Percentiles rank a stretch among this genome's conserved stretches.
phyloP scores from a whole-genome alignment of 2,888 invertebrate species.

The Itoplectis maculator region DNA sequence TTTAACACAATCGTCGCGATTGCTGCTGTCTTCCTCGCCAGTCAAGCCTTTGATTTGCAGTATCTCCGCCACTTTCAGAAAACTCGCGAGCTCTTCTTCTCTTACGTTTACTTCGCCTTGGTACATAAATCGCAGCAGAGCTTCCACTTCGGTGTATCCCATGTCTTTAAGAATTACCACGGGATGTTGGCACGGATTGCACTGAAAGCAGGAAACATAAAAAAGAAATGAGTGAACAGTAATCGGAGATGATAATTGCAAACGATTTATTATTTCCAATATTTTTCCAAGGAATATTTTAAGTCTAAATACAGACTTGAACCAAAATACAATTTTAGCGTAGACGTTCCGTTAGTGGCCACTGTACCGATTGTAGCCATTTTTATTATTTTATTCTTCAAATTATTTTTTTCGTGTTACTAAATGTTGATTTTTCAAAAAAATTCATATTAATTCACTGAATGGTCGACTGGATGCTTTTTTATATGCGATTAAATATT shows the following conservation, averaged over 20 bases:
- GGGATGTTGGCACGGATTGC: constrained; percentile 77
- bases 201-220: constrained; percentile 41
- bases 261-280: not conserved
- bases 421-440: too few species aligned
- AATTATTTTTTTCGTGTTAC: too few species aligned
- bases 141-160: constrained; percentile 73
- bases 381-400: too few species aligned
- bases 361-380: too few species aligned
- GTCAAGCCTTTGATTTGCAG: constrained; percentile 77
- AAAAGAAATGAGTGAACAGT: not conserved
- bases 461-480: too few species aligned
- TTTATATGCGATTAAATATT: too few species aligned
- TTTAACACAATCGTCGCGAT: constrained; percentile 32
- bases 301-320: too few species aligned
- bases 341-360: too few species aligned
- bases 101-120: constrained; percentile 77
- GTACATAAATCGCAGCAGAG: constrained; percentile 77
- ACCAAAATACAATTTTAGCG: too few species aligned
- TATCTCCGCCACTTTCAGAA: constrained; percentile 76
- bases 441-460: too few species aligned
- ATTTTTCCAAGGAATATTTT: too few species aligned
- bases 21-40: constrained; percentile 37
- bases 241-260: too few species aligned
- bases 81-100: constrained; percentile 76
- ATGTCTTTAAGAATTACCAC: constrained; percentile 78